Evolutionary conservation across 2,113 vertebrate genomes (phyloP).

Genomic region (Rhinopomastus cyanomelas): DNA sequence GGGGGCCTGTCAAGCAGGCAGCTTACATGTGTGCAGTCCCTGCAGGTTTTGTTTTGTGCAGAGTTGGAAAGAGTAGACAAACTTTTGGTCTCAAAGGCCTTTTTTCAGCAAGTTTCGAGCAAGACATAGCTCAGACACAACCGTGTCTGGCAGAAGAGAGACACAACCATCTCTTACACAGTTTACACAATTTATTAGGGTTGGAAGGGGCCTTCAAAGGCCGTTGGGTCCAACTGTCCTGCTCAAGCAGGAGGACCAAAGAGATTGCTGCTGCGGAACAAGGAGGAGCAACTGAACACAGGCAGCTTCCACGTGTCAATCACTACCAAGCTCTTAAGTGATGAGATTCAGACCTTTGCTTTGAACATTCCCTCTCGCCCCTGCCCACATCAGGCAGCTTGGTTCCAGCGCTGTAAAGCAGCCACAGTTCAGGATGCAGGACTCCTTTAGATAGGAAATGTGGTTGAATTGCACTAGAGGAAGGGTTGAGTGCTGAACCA

Average conservation of each 20-base stretch:
- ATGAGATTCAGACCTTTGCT: background rate
- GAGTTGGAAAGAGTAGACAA: background rate
- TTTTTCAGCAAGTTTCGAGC: background rate
- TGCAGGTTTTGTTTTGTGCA: background rate
- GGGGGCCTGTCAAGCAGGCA: background rate
- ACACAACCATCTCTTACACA: too few species aligned
- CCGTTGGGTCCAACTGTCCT: too few species aligned
- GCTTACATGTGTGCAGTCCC: background rate
- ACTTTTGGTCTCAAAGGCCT: background rate
- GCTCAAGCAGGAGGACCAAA: too few species aligned
- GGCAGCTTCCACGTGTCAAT: background rate
- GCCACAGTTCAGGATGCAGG: background rate
- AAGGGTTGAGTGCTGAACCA: rapidly evolving
- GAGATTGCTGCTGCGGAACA: background rate
- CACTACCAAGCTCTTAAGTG: background rate
- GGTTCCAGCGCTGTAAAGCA: background rate
- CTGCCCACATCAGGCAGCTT: background rate
- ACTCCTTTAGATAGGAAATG: background rate
- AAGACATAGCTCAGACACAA: rapidly evolving
- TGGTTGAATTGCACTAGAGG: background rate
- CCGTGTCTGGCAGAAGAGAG: rapidly evolving
- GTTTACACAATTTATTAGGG: too few species aligned
- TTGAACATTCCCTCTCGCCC: rapidly evolving
- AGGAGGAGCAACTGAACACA: background rate
- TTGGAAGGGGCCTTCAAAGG: too few species aligned